Base-by-base conservation (phyloP, 2,888 invertebrate species). In the Torymus tubicola region DNA sequence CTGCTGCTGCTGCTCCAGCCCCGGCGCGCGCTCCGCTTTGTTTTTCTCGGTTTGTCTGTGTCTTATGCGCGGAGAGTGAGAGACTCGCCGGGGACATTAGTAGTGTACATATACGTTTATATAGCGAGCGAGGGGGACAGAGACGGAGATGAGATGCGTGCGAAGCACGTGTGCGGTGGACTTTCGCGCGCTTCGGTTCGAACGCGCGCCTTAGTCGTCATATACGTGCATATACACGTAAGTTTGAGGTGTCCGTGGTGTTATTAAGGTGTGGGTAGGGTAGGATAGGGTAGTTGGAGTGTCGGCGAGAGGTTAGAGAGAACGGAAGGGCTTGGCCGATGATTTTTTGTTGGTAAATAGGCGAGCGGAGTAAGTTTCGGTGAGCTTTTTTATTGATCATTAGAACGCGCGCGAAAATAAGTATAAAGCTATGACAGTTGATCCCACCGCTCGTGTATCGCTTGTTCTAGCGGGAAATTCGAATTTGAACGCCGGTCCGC, bases 171-270 rank as follows among this genome's bases (percentile, higher is more conserved):
- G 79, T 79, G 52, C 73, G 50, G 31, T 31, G 31, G 31, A 31
- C 58, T 81, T 81, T 81, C 76, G 80, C 80, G 76, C 76, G 80
- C 80, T 81, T 67, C 24, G 24, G 68, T 80, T 80, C 76, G 76
- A 80, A 80, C 31, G 60, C 73, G 21, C 61, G 42, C 63, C 53
- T 50, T 60, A 14, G n/a, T 67, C 18, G 42, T 14, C 21, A 42
- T n/a, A n/a, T 61, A n/a, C 10, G n/a, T 24, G 8, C 21, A 16
- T 16, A 58, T 69, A n/a, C 50, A 11, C 14, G 18, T 5, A 31
- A 31, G 31, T 31, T 31, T 31, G 5, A 31, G 31, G 31, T 31
- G 31, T 31, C 31, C 2, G 31, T 31, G 5, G 3, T 31, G 31
- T 31, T 31, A 31, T 31, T 31, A 31, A 31, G 31, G 31, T 31